Evolutionary conservation across 2,888 invertebrate species (phyloP), one percentile per base, ranked within the genome.

Genomic region (Mesorhabditis spiculigera): DNA sequence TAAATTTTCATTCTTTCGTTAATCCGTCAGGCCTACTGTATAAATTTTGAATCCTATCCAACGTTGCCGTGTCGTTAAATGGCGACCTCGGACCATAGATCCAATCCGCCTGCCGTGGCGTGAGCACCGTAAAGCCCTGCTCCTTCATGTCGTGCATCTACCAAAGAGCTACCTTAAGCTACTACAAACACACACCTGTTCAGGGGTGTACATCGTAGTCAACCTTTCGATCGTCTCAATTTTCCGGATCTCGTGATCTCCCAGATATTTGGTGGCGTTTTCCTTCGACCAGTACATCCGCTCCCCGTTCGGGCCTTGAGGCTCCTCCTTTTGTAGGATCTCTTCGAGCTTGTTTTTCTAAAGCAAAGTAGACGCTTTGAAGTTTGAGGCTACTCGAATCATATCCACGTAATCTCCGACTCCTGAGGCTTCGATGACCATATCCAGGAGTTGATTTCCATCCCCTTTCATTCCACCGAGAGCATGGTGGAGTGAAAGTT

Each of bases 221-320:
- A 65, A 41, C 16, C 41, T 65, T 6, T 65, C 65, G 13, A 10
- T 8, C 16, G 41, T 13, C 5, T 41, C 65, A 5, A 65, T 43
- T 43, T 65, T 65, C 13, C 65, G 42, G 6, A 8, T 43, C 44
- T 65, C 65, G 13, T 28, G 10, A 10, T 65, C 41, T 5, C 65
- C 65, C 6, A 16, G 44, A 10, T 10, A 10, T 62, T 72, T 72
- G 10, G 77, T 80, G 0, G 79, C 73, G 68, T 82, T 83, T 65
- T 81, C 71, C 64, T 81, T 81, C 0, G 80, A 80, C 63, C 82
- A 81, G 66, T 81, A 82, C 13, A 82, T 62, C 43, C 71, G 74
- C 65, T 76, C 72, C 4, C 75, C 76, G 65, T 72, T 68, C 5
- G 72, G 73, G 28, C 73, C 73, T 42, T n/a, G 8, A 13, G 58